These are phyloP conservation scores for Euphydryas editha DNA, from an alignment of 2,888 invertebrate species.

Conservation along the genomic window DNA sequence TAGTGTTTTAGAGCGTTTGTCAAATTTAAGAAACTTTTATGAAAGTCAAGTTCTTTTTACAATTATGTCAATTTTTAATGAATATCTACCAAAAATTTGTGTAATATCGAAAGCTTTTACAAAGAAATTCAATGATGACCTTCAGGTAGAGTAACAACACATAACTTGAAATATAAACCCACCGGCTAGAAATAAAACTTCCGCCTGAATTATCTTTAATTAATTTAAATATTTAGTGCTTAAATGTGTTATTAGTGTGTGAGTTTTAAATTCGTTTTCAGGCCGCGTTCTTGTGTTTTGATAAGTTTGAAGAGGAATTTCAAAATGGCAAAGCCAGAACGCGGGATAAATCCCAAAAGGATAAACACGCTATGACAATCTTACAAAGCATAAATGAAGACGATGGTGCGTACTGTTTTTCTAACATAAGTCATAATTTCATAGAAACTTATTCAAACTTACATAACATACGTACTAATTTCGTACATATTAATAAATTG, in stretches of 20 bases:
- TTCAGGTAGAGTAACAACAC: constrained; percentile 57
- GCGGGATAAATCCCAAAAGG: constrained; percentile 61
- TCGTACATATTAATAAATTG: too few relatives aligned
- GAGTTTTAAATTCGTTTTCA: constrained; percentile 54
- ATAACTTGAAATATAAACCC: constrained; percentile 4
- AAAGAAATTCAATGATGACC: constrained; percentile 62
- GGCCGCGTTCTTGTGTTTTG: constrained; percentile 61
- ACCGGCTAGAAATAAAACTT: not conserved
- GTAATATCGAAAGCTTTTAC: constrained; percentile 60
- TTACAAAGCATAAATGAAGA: constrained; percentile 74
- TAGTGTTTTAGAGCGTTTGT: constrained; percentile 68
- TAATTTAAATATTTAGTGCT: constrained; percentile 25
- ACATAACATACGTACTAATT: too few relatives aligned
- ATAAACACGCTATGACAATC: constrained; percentile 58
- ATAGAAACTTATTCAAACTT: too few relatives aligned
- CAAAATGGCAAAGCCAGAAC: constrained; percentile 55
- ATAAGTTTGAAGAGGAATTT: constrained; percentile 68
- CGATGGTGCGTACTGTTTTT: constrained; percentile 56
- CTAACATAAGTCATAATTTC: not conserved
- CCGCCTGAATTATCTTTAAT: constrained; percentile 12
- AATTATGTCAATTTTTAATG: constrained; percentile 77
- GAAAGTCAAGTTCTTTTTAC: constrained; percentile 55
- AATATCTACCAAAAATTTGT: constrained; percentile 65
- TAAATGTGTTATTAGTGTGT: constrained; percentile 27
- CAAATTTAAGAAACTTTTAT: constrained; percentile 59